A percentile compares a stretch with the other conserved stretches of the same genome.
Conservation (phyloP, 2,888 invertebrate species). For the Neoascia interrupta region DNA sequence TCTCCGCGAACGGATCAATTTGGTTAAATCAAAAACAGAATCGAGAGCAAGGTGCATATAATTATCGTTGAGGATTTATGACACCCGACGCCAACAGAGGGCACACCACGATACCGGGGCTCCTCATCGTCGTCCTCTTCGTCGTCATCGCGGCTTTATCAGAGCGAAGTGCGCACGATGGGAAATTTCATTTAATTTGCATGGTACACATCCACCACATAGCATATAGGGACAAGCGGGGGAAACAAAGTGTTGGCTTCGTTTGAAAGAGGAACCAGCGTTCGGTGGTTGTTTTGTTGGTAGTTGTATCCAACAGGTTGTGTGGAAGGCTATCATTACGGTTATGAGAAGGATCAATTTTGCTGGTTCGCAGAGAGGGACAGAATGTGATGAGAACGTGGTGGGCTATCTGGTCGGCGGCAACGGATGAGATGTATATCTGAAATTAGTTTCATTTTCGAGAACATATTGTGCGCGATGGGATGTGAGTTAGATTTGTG, state of each 20-base stretch:
- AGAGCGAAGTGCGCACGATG: conserved; percentile 61
- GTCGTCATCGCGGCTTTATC: neutral
- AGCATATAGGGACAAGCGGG: too few relatives aligned
- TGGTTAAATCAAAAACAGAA: conserved; percentile 68
- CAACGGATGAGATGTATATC: conserved; percentile 73
- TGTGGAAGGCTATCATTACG: conserved; percentile 67
- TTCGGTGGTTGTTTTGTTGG: conserved; percentile 27
- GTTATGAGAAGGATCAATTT: conserved; percentile 65
- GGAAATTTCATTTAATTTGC: conserved; percentile 70
- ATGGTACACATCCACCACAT: conserved; percentile 60
- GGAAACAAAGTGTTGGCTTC: conserved; percentile 59
- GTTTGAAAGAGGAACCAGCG: conserved; percentile 26
- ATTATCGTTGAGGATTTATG: conserved; percentile 70
- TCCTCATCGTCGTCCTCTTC: conserved; percentile 1
- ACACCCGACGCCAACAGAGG: conserved; percentile 63
- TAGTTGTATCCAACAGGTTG: conserved; percentile 60
- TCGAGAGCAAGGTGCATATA: conserved; percentile 71
- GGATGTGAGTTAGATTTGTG: conserved; percentile 58
- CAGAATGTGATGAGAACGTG: conserved; percentile 58
- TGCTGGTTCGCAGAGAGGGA: conserved; percentile 50
- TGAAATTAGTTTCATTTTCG: conserved; percentile 76
- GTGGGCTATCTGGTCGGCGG: conserved; percentile 22
- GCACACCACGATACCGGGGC: conserved; percentile 22
- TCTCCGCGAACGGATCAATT: conserved; percentile 65
- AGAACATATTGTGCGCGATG: conserved; percentile 53